A percentile compares a stretch with the other conserved stretches of the same genome.
Evolutionary conservation across 2,888 invertebrate genomes (phyloP).

Genomic region (Leptinotarsa haldemani): DNA sequence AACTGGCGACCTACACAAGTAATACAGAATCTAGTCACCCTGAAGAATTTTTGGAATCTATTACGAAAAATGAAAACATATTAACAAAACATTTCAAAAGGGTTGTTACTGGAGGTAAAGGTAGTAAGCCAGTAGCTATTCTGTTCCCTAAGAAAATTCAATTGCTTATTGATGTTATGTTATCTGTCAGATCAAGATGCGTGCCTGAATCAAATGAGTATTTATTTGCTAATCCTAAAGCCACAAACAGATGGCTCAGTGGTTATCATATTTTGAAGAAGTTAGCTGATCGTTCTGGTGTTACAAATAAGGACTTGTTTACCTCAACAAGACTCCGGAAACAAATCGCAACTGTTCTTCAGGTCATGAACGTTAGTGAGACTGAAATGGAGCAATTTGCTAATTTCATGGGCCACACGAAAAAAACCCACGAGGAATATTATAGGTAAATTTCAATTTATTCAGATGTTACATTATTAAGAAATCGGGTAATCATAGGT

Average conservation of each 20-base stretch:
- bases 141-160: background rate
- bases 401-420: too few species aligned
- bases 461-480: too few species aligned
- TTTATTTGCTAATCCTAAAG: background rate
- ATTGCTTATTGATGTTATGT: background rate
- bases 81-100: constrained; percentile 36
- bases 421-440: too few species aligned
- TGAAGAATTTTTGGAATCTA: constrained; percentile 31
- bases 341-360: background rate
- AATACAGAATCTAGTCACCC: constrained; percentile 21
- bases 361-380: background rate
- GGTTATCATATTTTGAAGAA: background rate
- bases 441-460: too few species aligned
- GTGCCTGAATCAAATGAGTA: background rate
- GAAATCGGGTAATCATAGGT: too few species aligned
- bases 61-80: constrained; percentile 38
- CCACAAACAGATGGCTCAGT: background rate
- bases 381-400: background rate
- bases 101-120: constrained; percentile 30
- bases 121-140: constrained; percentile 31
- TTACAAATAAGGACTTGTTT: background rate
- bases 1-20: constrained; percentile 13
- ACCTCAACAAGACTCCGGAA: background rate
- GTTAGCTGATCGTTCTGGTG: background rate
- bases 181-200: background rate